A percentile compares a stretch with the other conserved stretches of the same genome.
Conservation (phyloP, 1,140 invertebrate species). For the Oryzaephilus surinamensis region DNA sequence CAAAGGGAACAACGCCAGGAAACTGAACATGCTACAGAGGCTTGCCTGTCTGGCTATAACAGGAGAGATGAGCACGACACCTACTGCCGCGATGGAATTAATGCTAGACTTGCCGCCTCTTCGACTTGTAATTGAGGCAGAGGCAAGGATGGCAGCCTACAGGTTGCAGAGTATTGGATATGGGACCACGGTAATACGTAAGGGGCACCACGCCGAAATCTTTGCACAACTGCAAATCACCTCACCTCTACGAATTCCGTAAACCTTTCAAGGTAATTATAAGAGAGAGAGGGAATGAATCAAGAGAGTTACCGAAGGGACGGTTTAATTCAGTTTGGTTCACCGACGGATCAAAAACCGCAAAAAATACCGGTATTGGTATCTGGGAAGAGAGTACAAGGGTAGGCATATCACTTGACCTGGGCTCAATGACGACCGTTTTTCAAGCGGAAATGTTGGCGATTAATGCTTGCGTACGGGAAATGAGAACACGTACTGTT, state of each 20-base stretch:
- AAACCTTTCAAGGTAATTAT: conserved; percentile 1
- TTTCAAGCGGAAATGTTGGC: too few species aligned
- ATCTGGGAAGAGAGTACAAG: too few species aligned
- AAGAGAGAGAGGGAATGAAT: too few species aligned
- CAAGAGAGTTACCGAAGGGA: background rate
- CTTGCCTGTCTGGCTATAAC: conserved; percentile 1
- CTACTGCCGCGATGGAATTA: background rate
- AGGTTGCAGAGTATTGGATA: background rate
- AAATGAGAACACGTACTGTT: too few species aligned
- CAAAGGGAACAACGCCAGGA: too few species aligned
- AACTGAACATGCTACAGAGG: conserved; percentile 9
- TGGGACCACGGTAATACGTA: background rate
- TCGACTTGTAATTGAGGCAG: background rate
- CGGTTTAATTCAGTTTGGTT: background rate
- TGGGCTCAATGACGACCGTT: too few species aligned
- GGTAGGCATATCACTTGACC: too few species aligned
- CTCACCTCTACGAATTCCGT: background rate
- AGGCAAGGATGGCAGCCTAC: background rate
- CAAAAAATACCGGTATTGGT: background rate
- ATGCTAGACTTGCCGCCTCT: background rate
- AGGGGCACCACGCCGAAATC: conserved; percentile 1
- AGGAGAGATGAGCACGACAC: background rate
- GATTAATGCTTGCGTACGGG: too few species aligned
- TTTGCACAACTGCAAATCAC: background rate
- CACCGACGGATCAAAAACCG: background rate